phyloP scores from a whole-genome alignment of 2,113 vertebrate species.

The Antechinus flavipes region DNA sequence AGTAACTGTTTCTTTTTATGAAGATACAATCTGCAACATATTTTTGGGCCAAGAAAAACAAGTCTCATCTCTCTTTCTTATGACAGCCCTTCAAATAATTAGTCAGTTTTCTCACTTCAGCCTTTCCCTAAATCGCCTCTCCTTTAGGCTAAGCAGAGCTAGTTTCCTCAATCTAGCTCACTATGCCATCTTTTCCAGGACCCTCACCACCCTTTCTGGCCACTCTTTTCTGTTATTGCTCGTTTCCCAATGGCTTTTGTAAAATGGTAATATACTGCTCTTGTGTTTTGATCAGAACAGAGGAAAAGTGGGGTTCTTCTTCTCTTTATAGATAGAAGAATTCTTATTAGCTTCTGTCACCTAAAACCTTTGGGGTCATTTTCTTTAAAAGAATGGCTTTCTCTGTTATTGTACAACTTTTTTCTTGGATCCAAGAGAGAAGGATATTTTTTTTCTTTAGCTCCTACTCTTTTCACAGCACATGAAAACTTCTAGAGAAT shows the following conservation, averaged over 20 bases:
- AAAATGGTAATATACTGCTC: neutral
- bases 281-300: neutral
- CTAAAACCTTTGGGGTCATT: neutral
- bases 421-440: neutral
- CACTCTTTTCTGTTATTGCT: neutral
- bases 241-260: neutral
- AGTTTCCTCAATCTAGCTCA: neutral
- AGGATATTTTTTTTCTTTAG: neutral
- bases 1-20: neutral
- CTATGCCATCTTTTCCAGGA: neutral
- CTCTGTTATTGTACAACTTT: neutral
- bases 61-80: neutral
- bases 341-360: neutral
- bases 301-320: neutral
- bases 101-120: neutral
- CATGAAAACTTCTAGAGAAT: neutral
- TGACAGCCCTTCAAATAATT: neutral
- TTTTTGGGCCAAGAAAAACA: neutral
- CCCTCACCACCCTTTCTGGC: neutral
- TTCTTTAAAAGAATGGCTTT: neutral
- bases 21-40: neutral
- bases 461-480: neutral
- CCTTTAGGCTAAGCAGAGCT: neutral
- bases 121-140: neutral
- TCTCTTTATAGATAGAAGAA: too few relatives aligned